These are phyloP conservation scores for Blomia tropicalis DNA, from an alignment of 2,888 invertebrate genomes.

Conservation along the genomic window DNA sequence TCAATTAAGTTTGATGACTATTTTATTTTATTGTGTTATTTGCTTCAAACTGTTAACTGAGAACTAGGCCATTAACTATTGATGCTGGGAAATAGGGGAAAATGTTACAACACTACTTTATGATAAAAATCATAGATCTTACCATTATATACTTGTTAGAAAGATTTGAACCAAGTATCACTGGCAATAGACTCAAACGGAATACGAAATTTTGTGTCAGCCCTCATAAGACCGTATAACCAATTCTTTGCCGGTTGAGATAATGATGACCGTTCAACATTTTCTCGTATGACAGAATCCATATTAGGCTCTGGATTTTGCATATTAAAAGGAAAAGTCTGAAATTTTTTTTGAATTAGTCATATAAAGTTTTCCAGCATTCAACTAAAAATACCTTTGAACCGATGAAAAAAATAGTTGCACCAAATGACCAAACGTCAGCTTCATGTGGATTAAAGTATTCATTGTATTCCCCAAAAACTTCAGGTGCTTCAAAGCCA, in stretches of 20 bases:
- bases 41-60: too few species aligned
- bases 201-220: background rate
- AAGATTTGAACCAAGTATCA: background rate
- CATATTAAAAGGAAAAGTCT: background rate
- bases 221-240: background rate
- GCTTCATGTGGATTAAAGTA: background rate
- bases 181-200: background rate
- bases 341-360: too few species aligned
- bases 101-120: too few species aligned
- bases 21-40: too few species aligned
- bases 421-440: conserved; percentile 1
- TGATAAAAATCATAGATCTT: too few species aligned
- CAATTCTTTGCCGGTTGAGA: background rate
- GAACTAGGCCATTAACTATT: too few species aligned
- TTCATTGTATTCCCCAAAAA: background rate
- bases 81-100: too few species aligned
- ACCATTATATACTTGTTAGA: background rate
- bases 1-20: too few species aligned
- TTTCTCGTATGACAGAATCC: background rate
- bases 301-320: background rate
- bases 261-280: background rate
- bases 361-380: too few species aligned
- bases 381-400: too few species aligned
- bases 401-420: background rate
- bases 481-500: background rate